Evolutionary conservation across 64 coral and sea anemone species (phyloP), one percentile per base, ranked within the genome.

Genomic region (Actinia tenebrosa): DNA sequence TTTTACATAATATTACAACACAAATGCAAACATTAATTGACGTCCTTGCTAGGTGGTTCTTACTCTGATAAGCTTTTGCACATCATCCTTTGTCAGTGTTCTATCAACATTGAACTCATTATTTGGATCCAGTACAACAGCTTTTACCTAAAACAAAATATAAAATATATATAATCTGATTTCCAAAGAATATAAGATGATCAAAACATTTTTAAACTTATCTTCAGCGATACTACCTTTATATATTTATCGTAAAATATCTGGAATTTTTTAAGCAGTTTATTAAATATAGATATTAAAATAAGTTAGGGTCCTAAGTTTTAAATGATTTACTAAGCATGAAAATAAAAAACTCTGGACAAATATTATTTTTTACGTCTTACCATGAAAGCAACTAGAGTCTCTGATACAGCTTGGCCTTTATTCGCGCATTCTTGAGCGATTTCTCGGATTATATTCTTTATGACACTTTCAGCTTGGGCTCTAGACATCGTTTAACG

Each of bases 31-130:
- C 30, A 37, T 37, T 37, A 37, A 37, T 37, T 37, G 30, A 1
- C 30, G 1, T 58, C 56, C 2, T 16, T 58, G 56, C 10, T 58
- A 58, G 7, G 4, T 66, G 19, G 10, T 22, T 75, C 69, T 75
- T 66, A 99, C 97, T 86, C 82, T 92, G 80, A 99, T 99, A 77
- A 99, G 97, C 87, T 99, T 99, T 81, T 99, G 93, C 44, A 99
- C 97, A 90, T 99, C 97, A 86, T 99, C 97, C 85, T 99, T 99
- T 15, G 97, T 99, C 43, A 99, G 87, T 82, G 96, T 95, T 84
- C 96, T 94, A 64, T 98, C 96, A 46, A 98, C 96, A 80, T 98
- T 98, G 80, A 98, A 98, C 22, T 94, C 96, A 94, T 98, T 98
- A 45, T 78, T 90, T 47, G 96, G 96, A 86, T 98, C 96, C 42